Evolutionary conservation across 2,797 vertebrate genomes (phyloP), one percentile per base, ranked within the genome.

Genomic region (Sebastiscus tertius): DNA sequence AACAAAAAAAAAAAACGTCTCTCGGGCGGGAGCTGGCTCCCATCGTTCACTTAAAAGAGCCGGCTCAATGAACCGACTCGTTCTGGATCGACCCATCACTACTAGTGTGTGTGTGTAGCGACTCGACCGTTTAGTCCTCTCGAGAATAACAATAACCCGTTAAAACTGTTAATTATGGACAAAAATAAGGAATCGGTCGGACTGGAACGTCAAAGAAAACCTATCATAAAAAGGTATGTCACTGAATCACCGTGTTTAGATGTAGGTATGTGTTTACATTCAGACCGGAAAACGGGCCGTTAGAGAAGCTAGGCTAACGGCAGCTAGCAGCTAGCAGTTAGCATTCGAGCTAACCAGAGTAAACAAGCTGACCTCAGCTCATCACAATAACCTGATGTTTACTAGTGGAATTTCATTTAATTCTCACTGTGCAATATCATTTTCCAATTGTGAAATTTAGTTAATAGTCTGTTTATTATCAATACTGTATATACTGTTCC

Each of bases 151-250:
- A 52, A 84, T 46, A 77, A 83, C 39, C 31, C 55, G 27, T 56
- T 54, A 67, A 76, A 83, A 84, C 55, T 52, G 24, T 29, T 0
- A 83, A 91, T 67, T 75, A 96, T 96, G 96, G 93, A 88, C 56
- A 93, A 90, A 89, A 86, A 75, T 42, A 90, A 83, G 77, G 87
- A 83, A 61, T 71, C 67, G 4, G 39, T 79, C 49, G 92, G 87
- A 74, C 79, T 88, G 86, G 90, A 92, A 36, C 90, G 89, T 49
- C 83, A 94, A 85, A 92, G 84, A 93, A 94, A 91, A 58, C 61
- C 39, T 72, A 89, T 92, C 24, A 94, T 96, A 84, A 96, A 95
- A 96, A 96, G 96, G 96, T 96, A 89, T 10, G 93, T 82, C 4
- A 1, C n/a, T 3, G 14, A 9, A 7, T 33, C 8, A 2, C 16